Conservation (phyloP, 2,888 invertebrate species). For the Hirtodrosophila alboralis region DNA sequence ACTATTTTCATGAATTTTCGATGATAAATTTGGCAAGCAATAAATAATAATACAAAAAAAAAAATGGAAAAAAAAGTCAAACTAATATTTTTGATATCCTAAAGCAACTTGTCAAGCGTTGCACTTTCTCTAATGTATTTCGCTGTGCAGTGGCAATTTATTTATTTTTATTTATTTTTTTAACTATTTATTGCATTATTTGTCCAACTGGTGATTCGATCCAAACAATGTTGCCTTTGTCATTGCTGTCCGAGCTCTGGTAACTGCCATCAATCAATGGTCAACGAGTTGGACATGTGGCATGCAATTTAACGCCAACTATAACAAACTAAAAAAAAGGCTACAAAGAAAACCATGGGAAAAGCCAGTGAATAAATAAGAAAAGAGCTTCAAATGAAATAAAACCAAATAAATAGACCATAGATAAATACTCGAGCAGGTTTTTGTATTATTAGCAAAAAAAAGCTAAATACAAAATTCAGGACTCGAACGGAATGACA, state of each 20-base stretch:
- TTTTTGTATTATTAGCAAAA: slow-evolving; percentile 9
- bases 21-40: slow-evolving; percentile 5
- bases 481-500: slow-evolving; percentile 43
- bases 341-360: slow-evolving; percentile 16
- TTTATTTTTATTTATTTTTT: no score
- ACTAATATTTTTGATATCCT: no score
- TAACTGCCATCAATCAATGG: slow-evolving; percentile 74
- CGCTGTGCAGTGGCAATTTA: slow-evolving; percentile 8
- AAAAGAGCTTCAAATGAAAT: slow-evolving; percentile 30
- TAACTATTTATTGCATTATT: slow-evolving; percentile 39
- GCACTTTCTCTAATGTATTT: not conserved
- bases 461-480: slow-evolving; percentile 3
- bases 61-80: no score
- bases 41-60: no score
- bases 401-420: slow-evolving; percentile 43
- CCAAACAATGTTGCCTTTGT: slow-evolving; percentile 49
- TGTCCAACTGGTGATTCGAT: slow-evolving; percentile 8
- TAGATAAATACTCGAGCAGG: slow-evolving; percentile 40
- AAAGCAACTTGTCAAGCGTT: slow-evolving; percentile 20
- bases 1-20: slow-evolving; percentile 1
- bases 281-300: slow-evolving; percentile 51
- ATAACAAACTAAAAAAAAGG: slow-evolving; percentile 19
- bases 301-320: slow-evolving; percentile 70
- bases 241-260: slow-evolving; percentile 28
- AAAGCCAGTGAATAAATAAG: slow-evolving; percentile 53